These are phyloP conservation scores for Drosophila mimica DNA, from an alignment of 2,888 invertebrate genomes.

Conservation along the genomic window DNA sequence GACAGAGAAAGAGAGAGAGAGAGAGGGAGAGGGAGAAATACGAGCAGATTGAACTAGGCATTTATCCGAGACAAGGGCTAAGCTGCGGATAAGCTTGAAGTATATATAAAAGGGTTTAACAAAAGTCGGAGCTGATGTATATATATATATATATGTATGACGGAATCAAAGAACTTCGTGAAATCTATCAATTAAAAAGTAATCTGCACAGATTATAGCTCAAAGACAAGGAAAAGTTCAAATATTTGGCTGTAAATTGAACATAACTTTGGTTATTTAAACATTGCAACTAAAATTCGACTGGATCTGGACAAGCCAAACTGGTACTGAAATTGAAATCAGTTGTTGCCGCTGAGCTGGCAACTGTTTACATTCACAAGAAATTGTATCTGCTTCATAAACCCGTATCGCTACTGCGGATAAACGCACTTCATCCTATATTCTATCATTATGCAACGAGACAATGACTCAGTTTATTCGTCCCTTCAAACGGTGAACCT, in stretches of 20 bases:
- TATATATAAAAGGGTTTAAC: neutral
- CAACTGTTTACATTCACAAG: neutral
- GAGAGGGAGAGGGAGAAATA: constrained; percentile 8
- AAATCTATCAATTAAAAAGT: neutral
- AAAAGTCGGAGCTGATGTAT: neutral
- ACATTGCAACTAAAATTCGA: neutral
- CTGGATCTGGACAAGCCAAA: neutral
- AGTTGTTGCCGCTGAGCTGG: neutral
- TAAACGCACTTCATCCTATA: constrained; percentile 1
- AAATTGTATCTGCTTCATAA: neutral
- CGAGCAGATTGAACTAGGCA: constrained; percentile 6
- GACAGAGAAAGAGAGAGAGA: neutral
- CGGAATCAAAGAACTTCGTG: neutral
- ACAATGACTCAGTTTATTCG: neutral
- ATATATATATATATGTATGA: neutral
- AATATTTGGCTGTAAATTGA: neutral
- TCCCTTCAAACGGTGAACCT: neutral
- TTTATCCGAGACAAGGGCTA: constrained; percentile 12
- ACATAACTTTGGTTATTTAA: neutral
- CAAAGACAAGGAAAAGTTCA: neutral
- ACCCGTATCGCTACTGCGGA: neutral
- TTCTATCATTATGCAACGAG: constrained; percentile 10
- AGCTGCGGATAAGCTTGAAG: neutral
- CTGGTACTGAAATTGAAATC: neutral
- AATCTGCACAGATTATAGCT: neutral